Evolutionary conservation across 2,797 vertebrate genomes (phyloP), one percentile per base, ranked within the genome.

Genomic region (Lepus oiostolus): DNA sequence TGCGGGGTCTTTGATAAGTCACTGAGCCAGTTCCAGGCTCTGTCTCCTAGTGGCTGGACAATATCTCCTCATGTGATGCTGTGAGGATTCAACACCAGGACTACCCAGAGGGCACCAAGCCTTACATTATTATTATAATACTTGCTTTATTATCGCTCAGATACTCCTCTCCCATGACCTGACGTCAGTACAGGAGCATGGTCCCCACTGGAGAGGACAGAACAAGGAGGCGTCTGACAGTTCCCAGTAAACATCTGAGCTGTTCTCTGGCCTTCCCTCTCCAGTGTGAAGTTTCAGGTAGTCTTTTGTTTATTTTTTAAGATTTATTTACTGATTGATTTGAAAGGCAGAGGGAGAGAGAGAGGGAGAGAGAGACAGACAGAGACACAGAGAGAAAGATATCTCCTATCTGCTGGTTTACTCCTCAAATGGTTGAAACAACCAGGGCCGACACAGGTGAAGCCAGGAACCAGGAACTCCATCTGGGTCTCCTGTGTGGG

Each of bases 1-100:
- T 58, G 58, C 12, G 65, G 65, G 38, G 85, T 14, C 22, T 97
- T 90, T 62, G 63, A 42, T 24, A 92, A 76, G 90, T 85, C 85
- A 85, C 22, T 74, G 21, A 75, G 47, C 82, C 19, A 32, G 38
- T 12, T 71, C 28, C 68, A 62, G 63, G 65, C 58, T 75, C 63
- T 28, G n/a, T 86, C 79, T 86, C 62, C 38, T 21, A 58, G 32
- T 26, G 62, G n/a, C 63, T 65, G 52, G 77, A 79, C 60, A 79
- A 71, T 42, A 79, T 24, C 90, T 85, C 81, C 70, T 62, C 35
- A 86, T 8, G 21, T 5, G 54, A 70, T 38, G 77, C 60, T 62
- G 12, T 87, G 52, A 75, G 52, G 52, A 80, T 52, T 75, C 58
- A n/a, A 21, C 21, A 58, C 47, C n/a, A 86, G 80, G 50, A 0